Evolutionary conservation across 2,888 invertebrate species (phyloP), one percentile per base, ranked within the genome.

Genomic region (Harpalus rubripes): DNA sequence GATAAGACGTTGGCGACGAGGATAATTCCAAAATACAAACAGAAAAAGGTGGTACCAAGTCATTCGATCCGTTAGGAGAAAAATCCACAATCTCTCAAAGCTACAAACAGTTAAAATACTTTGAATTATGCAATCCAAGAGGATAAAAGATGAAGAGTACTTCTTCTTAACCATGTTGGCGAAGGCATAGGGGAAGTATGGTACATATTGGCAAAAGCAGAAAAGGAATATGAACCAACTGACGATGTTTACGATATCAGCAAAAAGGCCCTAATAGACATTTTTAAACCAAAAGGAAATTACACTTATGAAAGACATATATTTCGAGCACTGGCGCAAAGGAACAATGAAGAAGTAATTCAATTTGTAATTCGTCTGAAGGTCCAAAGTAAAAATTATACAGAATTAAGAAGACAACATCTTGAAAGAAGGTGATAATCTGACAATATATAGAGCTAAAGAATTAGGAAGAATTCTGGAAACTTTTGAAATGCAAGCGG

Each of bases 231-330:
- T 16, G 58, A 58, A 15, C 1, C 15, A n/a, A n/a, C 1, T 15
- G 15, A 58, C 15, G 16, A 1, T 58, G 58, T 58, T 7, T 58
- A 58, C 58, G 58, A 58, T 15, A 58, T 7, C 58, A 4, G 58
- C 16, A 58, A 58, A 58, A 58, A 16, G 16, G 58, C 15, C 7
- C 7, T 58, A 58, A 58, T 5, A n/a, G 7, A 58, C 2, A 58
- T 3, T 15, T 58, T 58, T 5, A 15, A n/a, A 58, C 1, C n/a
- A n/a, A 58, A 58, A 58, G 1, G 16, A 58, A 58, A 58, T 58
- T 58, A 58, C n/a, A 58, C 58, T n/a, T 58, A 58, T 16, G 58
- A 58, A 58, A 58, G 58, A 58, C 58, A 15, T 58, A 5, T 58
- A 15, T 58, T 16, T n/a, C n/a, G 15, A 58, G n/a, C 15, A 22